Percentiles rank a stretch among this genome's conserved stretches.
phyloP scores from a whole-genome alignment of 1,140 invertebrate species.

The Macrotrachela quadricornifera region DNA sequence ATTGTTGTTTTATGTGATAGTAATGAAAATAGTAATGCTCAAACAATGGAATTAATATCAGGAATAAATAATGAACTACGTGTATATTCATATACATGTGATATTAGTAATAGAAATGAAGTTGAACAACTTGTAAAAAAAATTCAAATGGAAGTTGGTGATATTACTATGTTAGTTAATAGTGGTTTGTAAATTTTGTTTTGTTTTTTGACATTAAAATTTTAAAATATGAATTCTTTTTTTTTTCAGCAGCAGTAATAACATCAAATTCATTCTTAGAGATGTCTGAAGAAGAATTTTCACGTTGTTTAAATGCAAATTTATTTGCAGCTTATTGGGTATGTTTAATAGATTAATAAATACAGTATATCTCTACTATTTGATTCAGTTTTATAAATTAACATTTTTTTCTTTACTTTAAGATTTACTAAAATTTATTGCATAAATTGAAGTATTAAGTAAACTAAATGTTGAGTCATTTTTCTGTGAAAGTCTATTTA shows the following conservation, averaged over 20 bases:
- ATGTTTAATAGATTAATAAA: too few species aligned
- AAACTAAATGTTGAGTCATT: too few species aligned
- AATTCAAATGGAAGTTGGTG: conserved; percentile 5
- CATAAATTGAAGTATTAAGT: too few species aligned
- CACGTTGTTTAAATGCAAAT: neutral
- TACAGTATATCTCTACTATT: too few species aligned
- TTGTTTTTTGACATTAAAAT: too few species aligned
- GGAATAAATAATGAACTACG: conserved; percentile 1
- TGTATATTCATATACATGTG: conserved; percentile 5
- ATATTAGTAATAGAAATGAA: conserved; percentile 6
- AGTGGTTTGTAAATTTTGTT: neutral
- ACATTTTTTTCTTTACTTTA: too few species aligned
- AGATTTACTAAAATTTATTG: too few species aligned
- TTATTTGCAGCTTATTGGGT: conserved; percentile 13
- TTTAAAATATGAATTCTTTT: too few species aligned
- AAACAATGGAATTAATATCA: conserved; percentile 40
- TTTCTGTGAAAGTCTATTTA: too few species aligned
- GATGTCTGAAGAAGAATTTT: conserved; percentile 5
- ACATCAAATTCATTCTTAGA: conserved; percentile 3
- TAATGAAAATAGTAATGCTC: conserved; percentile 53
- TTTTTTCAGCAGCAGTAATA: neutral
- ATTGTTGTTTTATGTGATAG: conserved; percentile 82
- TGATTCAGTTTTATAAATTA: too few species aligned
- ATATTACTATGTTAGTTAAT: conserved; percentile 5
- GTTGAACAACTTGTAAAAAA: conserved; percentile 1